phyloP scores from a whole-genome alignment of 2,113 vertebrate genomes.

The Chroicocephalus ridibundus region DNA sequence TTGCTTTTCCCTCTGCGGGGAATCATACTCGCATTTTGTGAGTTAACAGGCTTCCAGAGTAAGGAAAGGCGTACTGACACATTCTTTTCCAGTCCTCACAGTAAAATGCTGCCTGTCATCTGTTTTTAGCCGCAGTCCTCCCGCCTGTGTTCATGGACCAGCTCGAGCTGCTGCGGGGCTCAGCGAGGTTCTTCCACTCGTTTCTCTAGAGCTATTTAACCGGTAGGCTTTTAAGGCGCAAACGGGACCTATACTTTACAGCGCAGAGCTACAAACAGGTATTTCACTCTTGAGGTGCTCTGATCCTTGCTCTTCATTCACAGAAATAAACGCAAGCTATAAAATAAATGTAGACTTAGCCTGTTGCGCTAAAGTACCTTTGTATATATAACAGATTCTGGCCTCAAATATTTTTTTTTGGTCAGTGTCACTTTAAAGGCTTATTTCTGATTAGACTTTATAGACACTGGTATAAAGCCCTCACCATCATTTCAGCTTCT shows the following conservation, averaged over 20 bases:
- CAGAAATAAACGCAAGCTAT: neutral
- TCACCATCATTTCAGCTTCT: neutral
- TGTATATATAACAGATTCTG: neutral
- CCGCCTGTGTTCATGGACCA: neutral
- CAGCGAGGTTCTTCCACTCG: fast-evolving
- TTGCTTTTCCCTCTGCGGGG: neutral
- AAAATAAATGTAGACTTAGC: neutral
- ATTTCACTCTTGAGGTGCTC: neutral
- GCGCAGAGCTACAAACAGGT: neutral
- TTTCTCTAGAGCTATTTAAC: neutral
- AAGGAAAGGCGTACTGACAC: neutral
- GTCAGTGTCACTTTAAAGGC: neutral
- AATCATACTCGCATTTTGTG: neutral
- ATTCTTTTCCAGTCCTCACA: neutral
- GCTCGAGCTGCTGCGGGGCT: neutral
- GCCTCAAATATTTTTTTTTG: neutral
- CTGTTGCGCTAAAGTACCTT: neutral
- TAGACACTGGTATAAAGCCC: neutral
- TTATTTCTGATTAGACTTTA: neutral
- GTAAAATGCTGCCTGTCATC: neutral
- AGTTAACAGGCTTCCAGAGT: neutral
- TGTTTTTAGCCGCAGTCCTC: neutral
- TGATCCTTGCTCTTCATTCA: neutral
- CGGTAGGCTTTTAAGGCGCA: fast-evolving
- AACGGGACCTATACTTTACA: neutral